Evolutionary conservation across 2,797 vertebrate genomes (phyloP).

Genomic region (Arrhamphus sclerolepis): DNA sequence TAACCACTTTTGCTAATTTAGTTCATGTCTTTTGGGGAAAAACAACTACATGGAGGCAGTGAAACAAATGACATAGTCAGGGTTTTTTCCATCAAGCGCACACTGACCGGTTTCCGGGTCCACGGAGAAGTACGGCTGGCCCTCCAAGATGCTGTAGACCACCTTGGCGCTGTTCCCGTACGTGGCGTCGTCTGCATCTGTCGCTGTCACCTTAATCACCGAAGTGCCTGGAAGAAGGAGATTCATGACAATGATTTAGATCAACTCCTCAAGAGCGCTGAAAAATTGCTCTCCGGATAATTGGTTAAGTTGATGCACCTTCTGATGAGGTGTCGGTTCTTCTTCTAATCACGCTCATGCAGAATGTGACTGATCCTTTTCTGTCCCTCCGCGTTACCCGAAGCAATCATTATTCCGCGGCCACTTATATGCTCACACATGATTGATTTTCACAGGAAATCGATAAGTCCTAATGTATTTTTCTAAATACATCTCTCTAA

Average conservation of each 20-base stretch:
- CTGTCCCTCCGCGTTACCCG: constrained; percentile 54
- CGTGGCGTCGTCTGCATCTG: constrained; percentile 90
- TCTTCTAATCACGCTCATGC: constrained; percentile 46
- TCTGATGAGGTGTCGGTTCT: constrained; percentile 64
- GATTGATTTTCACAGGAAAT: constrained; percentile 62
- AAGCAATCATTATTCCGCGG: constrained; percentile 49
- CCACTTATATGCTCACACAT: constrained; percentile 46
- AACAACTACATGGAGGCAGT: too few species aligned
- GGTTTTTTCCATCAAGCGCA: too few species aligned
- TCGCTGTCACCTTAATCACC: constrained; percentile 93
- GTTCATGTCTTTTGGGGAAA: too few species aligned
- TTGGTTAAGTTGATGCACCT: constrained; percentile 56
- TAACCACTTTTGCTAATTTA: too few species aligned
- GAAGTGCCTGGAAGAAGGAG: constrained; percentile 84
- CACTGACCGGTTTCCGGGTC: constrained; percentile 86
- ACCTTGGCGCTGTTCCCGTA: constrained; percentile 96
- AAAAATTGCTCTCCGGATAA: constrained; percentile 56
- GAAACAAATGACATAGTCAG: too few species aligned
- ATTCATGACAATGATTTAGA: constrained; percentile 49
- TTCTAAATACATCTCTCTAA: constrained; percentile 58
- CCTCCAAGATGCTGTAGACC: constrained; percentile 96
- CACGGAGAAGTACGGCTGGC: constrained; percentile 96
- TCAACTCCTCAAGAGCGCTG: constrained; percentile 48
- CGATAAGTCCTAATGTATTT: constrained; percentile 70
- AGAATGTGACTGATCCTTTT: constrained; percentile 55